phyloP scores from a whole-genome alignment of 2,797 vertebrate species.

The Lates japonicus region DNA sequence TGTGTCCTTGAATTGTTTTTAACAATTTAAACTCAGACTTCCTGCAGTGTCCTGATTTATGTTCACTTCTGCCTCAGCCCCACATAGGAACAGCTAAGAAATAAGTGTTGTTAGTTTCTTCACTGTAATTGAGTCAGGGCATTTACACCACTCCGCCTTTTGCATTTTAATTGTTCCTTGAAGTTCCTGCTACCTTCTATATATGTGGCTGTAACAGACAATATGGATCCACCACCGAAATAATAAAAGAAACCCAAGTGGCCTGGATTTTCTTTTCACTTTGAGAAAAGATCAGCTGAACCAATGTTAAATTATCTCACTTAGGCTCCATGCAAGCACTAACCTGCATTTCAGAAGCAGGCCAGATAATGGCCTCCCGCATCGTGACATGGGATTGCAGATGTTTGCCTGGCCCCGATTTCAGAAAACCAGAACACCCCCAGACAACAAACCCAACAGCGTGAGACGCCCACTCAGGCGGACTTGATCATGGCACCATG shows the following conservation, averaged over 20 bases:
- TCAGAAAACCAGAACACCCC: too few species aligned
- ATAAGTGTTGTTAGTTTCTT: background rate
- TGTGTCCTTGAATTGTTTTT: conserved; percentile 20
- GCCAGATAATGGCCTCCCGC: too few species aligned
- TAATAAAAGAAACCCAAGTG: background rate
- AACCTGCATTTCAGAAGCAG: too few species aligned
- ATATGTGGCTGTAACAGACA: conserved; percentile 1
- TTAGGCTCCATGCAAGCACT: background rate
- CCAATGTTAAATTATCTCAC: background rate
- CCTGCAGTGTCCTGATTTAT: conserved; percentile 6
- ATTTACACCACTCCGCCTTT: background rate
- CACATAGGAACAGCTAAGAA: background rate
- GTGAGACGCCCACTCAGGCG: too few species aligned
- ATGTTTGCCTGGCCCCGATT: too few species aligned
- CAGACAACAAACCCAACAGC: too few species aligned
- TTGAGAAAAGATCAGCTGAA: background rate
- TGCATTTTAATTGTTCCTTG: conserved; percentile 8
- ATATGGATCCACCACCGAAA: conserved; percentile 5
- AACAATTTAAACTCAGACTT: conserved; percentile 1
- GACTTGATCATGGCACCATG: too few species aligned
- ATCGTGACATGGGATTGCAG: too few species aligned
- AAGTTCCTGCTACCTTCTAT: background rate
- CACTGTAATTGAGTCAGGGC: background rate
- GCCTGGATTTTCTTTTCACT: background rate
- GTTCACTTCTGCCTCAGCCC: background rate